Conservation (phyloP, 1,140 invertebrate genomes). For the Lycorma delicatula region DNA sequence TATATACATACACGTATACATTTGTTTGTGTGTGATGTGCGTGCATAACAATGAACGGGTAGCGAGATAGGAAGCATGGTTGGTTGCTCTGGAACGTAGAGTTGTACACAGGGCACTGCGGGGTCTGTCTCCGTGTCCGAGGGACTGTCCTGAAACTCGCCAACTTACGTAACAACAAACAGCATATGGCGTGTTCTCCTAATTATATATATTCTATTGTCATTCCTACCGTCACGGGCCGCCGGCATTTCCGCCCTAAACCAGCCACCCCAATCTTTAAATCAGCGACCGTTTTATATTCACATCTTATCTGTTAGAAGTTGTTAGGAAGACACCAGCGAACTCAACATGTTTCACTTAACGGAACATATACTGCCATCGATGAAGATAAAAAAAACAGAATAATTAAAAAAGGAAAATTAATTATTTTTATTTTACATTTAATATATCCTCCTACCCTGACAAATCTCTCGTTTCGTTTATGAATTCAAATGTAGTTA, state of each 20-base stretch:
- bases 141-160: neutral
- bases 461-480: too few species aligned
- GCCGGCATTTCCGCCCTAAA: constrained; percentile 2
- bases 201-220: constrained; percentile 7
- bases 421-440: too few species aligned
- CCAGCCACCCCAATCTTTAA: neutral
- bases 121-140: constrained; percentile 2
- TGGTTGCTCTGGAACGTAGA: neutral
- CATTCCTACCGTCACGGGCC: constrained; percentile 2
- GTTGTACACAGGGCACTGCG: neutral
- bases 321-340: too few species aligned
- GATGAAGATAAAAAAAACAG: too few species aligned
- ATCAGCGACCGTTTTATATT: constrained; percentile 1
- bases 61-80: neutral
- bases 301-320: too few species aligned
- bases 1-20: too few species aligned
- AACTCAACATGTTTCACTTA: too few species aligned
- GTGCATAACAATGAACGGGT: constrained; percentile 2
- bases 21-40: constrained; percentile 3
- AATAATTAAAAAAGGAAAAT: too few species aligned
- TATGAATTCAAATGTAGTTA: too few species aligned
- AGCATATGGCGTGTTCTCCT: neutral
- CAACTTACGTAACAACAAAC: constrained; percentile 3
- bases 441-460: too few species aligned
- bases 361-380: too few species aligned